Evolutionary conservation across 2,113 vertebrate species (phyloP).

Genomic region (Neopipo cinnamomea): DNA sequence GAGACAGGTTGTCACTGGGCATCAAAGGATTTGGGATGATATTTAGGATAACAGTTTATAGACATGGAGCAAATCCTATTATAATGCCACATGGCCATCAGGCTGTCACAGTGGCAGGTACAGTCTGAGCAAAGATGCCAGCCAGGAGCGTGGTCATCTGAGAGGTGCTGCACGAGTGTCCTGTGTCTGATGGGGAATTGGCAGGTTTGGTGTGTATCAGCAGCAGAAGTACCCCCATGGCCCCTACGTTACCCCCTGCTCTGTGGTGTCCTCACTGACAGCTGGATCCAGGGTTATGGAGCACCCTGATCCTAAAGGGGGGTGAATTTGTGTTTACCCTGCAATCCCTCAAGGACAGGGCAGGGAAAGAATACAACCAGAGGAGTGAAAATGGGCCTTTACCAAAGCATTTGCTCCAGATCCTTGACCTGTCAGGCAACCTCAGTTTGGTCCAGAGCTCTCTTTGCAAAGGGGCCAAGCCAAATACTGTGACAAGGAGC

Average conservation of each 20-base stretch:
- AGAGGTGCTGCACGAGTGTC: neutral
- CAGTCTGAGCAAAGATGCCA: constrained; percentile 13
- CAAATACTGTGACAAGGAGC: neutral
- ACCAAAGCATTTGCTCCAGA: neutral
- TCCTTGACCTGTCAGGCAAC: neutral
- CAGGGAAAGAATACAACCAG: accelerated
- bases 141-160: neutral
- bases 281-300: neutral
- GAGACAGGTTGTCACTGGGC: constrained; percentile 61
- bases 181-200: neutral
- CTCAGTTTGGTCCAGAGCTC: neutral
- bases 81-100: constrained; percentile 55
- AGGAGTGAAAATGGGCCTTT: neutral
- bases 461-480: neutral
- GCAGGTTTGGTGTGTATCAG: neutral
- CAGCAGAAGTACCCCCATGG: neutral
- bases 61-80: constrained; percentile 68
- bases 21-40: constrained; percentile 65
- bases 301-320: neutral
- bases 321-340: neutral
- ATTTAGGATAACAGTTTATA: constrained; percentile 68
- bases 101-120: constrained; percentile 49
- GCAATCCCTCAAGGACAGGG: neutral
- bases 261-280: neutral
- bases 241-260: neutral